Evolutionary conservation across 2,888 invertebrate genomes (phyloP), one percentile per base, ranked within the genome.

Genomic region (Hypselothyrea guttata): DNA sequence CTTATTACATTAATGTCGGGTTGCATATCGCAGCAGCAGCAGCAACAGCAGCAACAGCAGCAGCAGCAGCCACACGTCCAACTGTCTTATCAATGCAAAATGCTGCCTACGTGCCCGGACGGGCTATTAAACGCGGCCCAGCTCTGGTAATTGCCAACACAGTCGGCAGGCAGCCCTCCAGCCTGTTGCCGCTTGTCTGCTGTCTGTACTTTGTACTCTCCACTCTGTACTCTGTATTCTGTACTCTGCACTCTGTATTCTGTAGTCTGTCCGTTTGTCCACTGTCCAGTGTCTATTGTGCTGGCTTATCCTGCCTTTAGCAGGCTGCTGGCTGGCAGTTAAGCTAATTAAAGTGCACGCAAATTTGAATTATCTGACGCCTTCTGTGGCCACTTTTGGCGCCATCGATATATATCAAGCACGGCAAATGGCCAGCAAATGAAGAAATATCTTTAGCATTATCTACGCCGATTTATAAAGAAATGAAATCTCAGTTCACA

Each of bases 341-440:
- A 62, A 63, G 79, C 72, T 84, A 84, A 78, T 84, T 84, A 78
- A 84, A 82, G 85, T 84, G 84, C 70, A 78, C 56, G 57, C 85
- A 75, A 75, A 78, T 78, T 72, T 72, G 82, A 82, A 54, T 84
- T 82, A 78, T 82, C 74, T 64, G 45, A 46, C 49, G 62, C 59
- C 54, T 68, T 59, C 15, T 42, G 55, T 15, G 68, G 52, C 46
- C 49, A 58, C 63, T 59, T 59, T 53, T 12, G 71, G 47, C 57
- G 72, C 75, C 66, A 70, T 70, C 62, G 53, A 64, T 52, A 69
- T 52, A 69, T 78, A 49, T 67, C 56, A 47, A 41, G 41, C 49
- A 2, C 22, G 5, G 22, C 60, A 61, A 76, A 65, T 73, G 72
- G 66, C 53, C 70, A 46, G 61, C 38, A 71, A 76, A 71, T 62